Base-by-base conservation (phyloP, 2,797 vertebrate genomes). In the Holocentrus rufus region DNA sequence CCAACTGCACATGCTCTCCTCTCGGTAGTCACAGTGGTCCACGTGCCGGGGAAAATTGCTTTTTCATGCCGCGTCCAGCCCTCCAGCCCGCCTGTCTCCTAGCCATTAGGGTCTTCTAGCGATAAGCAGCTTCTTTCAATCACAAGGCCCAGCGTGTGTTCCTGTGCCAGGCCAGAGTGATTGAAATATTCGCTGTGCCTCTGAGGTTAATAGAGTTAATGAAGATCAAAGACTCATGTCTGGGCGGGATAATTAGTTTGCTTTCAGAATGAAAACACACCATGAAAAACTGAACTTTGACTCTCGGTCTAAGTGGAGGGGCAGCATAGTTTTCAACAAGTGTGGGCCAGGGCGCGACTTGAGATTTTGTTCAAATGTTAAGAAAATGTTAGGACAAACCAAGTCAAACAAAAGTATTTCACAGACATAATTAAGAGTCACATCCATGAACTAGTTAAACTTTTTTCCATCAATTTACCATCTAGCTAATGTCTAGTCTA, bases 61-160 rank as follows among this genome's bases (percentile, higher is more conserved):
- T 89, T 74, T 82, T 57, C n/a, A 39, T 47, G 46, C 69, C 23
- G 52, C 68, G 64, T 65, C 69, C 66, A 69, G 61, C 68, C 44
- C 74, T 73, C 65, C 60, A 4, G 20, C 56, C 56, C 6, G 17
- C 49, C 71, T 46, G 55, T 72, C 78, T 78, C 52, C 34, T 60
- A 62, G 70, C 72, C 80, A 81, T 87, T 88, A 84, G 77, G 69
- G 77, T 60, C 69, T 74, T 82, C 42, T 36, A 46, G 77, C 76
- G 90, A 92, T 89, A 89, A 86, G 80, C 79, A 80, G 79, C 82
- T 81, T 76, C 69, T 81, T 90, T 90, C 82, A 85, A 65, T 90
- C 86, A 83, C 50, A 18, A 68, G 70, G 65, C 66, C 68, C 77
- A 73, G 75, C 34, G 52, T 82, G 81, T 77, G 67, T 80, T 75